Conservation (phyloP, 2,797 vertebrate genomes). For the Enteromius unitaeniatus region DNA sequence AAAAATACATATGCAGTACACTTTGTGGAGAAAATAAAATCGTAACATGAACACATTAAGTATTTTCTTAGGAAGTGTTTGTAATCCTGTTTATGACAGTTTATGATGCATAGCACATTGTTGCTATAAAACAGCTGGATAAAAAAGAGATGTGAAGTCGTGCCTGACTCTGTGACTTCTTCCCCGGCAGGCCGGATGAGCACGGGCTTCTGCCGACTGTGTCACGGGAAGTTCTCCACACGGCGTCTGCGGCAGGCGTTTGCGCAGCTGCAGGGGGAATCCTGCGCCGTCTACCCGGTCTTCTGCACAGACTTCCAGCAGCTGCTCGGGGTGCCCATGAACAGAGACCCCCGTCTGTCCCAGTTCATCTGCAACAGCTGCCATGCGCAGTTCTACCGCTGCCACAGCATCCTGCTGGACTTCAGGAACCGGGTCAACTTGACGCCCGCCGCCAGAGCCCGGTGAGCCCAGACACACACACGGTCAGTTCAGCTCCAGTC, state of each 20-base stretch:
- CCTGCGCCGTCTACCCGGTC: conserved; percentile 69
- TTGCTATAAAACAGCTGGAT: no score
- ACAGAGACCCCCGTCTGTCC: conserved; percentile 84
- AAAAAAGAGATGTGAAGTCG: no score
- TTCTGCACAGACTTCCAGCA: conserved; percentile 92
- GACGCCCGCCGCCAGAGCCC: conserved; percentile 71
- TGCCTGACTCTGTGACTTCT: not conserved
- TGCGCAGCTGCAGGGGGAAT: conserved; percentile 73
- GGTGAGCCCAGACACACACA: conserved; percentile 68
- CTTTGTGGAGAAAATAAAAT: no score
- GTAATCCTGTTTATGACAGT: no score
- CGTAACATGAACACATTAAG: no score
- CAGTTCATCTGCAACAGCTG: conserved; percentile 94
- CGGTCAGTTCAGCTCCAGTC: no score
- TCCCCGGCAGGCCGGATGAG: conserved; percentile 74
- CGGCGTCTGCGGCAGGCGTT: conserved; percentile 89
- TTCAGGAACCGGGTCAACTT: conserved; percentile 92
- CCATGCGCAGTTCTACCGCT: conserved; percentile 94
- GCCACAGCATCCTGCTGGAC: conserved; percentile 85
- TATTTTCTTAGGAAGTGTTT: no score
- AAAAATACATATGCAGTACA: no score
- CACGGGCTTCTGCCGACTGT: conserved; percentile 88
- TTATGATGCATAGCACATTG: no score
- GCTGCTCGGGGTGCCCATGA: conserved; percentile 86
- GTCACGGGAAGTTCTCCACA: conserved; percentile 92